Evolutionary conservation across 2,888 invertebrate species (phyloP).

Genomic region (Scrobipalpa atriplicella): DNA sequence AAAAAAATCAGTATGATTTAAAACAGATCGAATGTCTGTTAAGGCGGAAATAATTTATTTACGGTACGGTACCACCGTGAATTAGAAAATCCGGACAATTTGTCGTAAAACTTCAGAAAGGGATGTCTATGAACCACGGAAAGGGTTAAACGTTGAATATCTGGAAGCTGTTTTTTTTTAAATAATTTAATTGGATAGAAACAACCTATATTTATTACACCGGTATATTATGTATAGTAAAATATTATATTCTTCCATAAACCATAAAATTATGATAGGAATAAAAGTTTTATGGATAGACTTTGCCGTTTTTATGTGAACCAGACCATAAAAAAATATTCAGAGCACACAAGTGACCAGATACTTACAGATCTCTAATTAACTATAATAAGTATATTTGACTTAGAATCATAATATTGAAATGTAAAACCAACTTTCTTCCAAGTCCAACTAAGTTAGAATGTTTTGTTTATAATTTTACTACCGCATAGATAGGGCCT

Average conservation of each 20-base stretch:
- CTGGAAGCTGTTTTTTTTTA: not conserved
- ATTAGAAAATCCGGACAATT: slow-evolving; percentile 54
- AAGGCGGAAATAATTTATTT: slow-evolving; percentile 1
- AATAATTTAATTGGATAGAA: not conserved
- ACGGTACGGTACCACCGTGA: slow-evolving; percentile 34
- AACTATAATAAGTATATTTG: no score
- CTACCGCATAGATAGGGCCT: no score
- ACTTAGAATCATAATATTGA: no score
- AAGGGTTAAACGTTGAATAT: not conserved
- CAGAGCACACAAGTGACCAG: not conserved
- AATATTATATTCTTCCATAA: not conserved
- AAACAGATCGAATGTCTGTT: no score
- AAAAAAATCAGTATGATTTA: not conserved
- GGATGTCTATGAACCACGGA: not conserved
- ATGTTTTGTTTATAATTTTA: no score
- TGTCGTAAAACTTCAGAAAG: slow-evolving; percentile 59
- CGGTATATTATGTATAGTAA: not conserved
- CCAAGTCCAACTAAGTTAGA: no score
- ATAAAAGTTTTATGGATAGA: slow-evolving; percentile 15
- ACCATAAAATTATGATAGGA: slow-evolving; percentile 8
- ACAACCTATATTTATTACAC: not conserved
- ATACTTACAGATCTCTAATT: not conserved
- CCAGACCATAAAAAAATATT: slow-evolving; percentile 3
- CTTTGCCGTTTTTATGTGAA: not conserved
- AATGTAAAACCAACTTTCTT: no score